Base-by-base conservation (phyloP, 2,797 vertebrate species). In the Arctocebus calabarensis region DNA sequence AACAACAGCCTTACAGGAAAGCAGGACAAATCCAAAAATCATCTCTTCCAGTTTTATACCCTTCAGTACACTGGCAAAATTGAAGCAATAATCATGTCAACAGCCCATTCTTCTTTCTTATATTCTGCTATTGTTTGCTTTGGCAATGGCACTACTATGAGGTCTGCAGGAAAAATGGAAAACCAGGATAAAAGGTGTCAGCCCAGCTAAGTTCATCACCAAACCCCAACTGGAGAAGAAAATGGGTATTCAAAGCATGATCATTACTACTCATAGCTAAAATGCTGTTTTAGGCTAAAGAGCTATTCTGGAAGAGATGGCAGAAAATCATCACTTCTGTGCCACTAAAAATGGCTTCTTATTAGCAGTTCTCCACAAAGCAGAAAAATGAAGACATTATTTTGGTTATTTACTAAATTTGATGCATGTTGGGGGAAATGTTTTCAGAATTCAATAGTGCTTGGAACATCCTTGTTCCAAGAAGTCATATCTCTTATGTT, bases 61-160 rank as follows among this genome's bases (percentile, higher is more conserved):
- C 73, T 95, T 91, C 84, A 59, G 66, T 82, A 37, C 45, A 78
- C 79, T 91, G 94, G 94, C 32, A 95, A 97, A 97, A 92, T 0
- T 1, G 96, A 62, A 84, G 90, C 82, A 97, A 96, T 98, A 97
- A 97, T 97, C 96, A 97, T 77, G 52, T 70, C 95, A 97, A 94
- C 77, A 97, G 90, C 78, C 96, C 91, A 96, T 96, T 96, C 62
- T 93, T 97, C n/a, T 93, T 98, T 97, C 95, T 97, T 97, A 92
- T 96, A 89, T 84, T 95, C 97, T 98, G 96, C 97, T 97, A 84
- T 78, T 97, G 29, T 98, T 98, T 98, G 95, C 92, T 98, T 98
- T 98, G 98, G 98, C 97, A 97, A 77, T 6, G 32, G 68, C 82
- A 90, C 55, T 97, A 92, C 85, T 83, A 73, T 90, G 94, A 94